Percentiles rank a stretch among this genome's conserved stretches.
phyloP scores from a whole-genome alignment of 2,113 vertebrate species.

The Toxotes jaculatrix region DNA sequence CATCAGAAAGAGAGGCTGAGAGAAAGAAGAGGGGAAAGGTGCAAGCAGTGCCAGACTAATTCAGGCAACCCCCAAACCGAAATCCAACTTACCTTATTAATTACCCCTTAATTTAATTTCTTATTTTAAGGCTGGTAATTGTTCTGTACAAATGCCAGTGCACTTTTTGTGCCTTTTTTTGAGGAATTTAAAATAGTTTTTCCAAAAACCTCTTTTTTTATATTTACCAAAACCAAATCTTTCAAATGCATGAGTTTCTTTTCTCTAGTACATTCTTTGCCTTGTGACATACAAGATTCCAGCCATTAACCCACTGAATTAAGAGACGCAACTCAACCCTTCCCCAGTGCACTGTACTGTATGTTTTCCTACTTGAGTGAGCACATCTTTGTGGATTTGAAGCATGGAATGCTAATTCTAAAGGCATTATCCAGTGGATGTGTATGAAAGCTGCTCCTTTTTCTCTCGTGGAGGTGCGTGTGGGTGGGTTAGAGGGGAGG shows the following conservation, averaged over 20 bases:
- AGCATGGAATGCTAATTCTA: slow-evolving; percentile 66
- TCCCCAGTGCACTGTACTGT: slow-evolving; percentile 20
- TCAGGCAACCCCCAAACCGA: not conserved
- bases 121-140: not conserved
- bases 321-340: slow-evolving; percentile 49
- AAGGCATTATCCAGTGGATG: slow-evolving; percentile 66
- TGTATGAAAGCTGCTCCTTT: slow-evolving; percentile 69
- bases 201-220: not conserved
- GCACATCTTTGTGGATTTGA: slow-evolving; percentile 64
- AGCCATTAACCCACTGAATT: slow-evolving; percentile 21
- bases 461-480: slow-evolving; percentile 58
- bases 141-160: not conserved
- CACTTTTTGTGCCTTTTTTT: not conserved
- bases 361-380: slow-evolving; percentile 33
- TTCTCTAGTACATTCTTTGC: slow-evolving; percentile 3
- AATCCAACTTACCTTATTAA: not conserved
- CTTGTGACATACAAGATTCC: not conserved
- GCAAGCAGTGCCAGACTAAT: slow-evolving; percentile 17
- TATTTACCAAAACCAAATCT: not conserved
- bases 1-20: slow-evolving; percentile 15
- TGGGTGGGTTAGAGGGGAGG: slow-evolving; percentile 72
- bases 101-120: not conserved
- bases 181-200: not conserved
- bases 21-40: slow-evolving; percentile 20
- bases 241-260: not conserved